A percentile compares a stretch with the other conserved stretches of the same genome.
These are phyloP conservation scores for Anarsia innoxiella DNA, from an alignment of 2,888 invertebrate species.

Conservation along the genomic window DNA sequence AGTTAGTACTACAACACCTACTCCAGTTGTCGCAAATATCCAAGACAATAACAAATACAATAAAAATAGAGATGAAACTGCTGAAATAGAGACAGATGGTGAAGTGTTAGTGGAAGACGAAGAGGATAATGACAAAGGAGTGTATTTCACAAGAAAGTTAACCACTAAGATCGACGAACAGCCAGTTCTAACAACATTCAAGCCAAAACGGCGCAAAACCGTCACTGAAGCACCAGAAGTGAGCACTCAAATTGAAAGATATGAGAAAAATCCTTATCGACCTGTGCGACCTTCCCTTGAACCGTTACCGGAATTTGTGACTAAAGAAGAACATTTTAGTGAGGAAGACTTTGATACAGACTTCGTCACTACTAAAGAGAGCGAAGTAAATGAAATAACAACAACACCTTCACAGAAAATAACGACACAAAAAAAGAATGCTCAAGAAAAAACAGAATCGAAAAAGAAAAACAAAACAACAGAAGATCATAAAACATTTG, in stretches of 20 bases:
- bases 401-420: not conserved
- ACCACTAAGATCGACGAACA: not conserved
- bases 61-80: not conserved
- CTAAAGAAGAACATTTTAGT: slow-evolving; percentile 2
- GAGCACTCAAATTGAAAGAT: slow-evolving; percentile 1
- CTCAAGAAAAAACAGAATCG: not conserved
- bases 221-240: not conserved
- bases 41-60: not conserved
- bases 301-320: not conserved
- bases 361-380: not conserved
- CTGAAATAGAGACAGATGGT: not conserved
- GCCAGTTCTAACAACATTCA: not conserved
- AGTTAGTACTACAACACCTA: not conserved
- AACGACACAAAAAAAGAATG: not conserved
- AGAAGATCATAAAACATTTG: slow-evolving; percentile 1
- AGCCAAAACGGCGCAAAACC: not conserved
- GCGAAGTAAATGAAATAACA: not conserved
- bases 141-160: too few relatives aligned
- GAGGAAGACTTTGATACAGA: not conserved
- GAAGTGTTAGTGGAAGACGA: not conserved
- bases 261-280: not conserved
- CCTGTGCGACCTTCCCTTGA: not conserved
- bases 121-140: too few relatives aligned
- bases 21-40: not conserved
- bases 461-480: slow-evolving; percentile 1